phyloP scores from a whole-genome alignment of 2,888 invertebrate species.

The Drosophila flavopinicola region DNA sequence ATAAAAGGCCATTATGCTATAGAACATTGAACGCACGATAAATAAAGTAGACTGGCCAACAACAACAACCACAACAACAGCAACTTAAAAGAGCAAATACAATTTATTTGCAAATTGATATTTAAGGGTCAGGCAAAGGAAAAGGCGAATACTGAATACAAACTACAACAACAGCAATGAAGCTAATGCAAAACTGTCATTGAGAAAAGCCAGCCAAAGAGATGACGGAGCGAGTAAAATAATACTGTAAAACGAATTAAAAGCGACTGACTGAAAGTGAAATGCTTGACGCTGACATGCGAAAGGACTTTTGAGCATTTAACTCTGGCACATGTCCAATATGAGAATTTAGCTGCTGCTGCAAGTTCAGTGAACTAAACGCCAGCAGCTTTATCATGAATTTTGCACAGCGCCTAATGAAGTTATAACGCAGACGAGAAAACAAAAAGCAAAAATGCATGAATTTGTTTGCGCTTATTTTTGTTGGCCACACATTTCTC shows the following conservation, averaged over 20 bases:
- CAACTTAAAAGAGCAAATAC: slow-evolving; percentile 59
- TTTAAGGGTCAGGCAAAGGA: slow-evolving; percentile 69
- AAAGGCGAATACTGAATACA: slow-evolving; percentile 16
- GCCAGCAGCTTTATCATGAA: slow-evolving; percentile 14
- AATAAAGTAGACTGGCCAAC: slow-evolving; percentile 51
- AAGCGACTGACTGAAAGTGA: slow-evolving; percentile 17
- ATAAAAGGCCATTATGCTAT: slow-evolving; percentile 73
- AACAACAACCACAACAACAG: slow-evolving; percentile 21
- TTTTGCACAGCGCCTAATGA: slow-evolving; percentile 39
- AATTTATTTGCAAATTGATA: slow-evolving; percentile 80
- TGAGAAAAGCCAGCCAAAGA: slow-evolving; percentile 16
- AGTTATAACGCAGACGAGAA: slow-evolving; percentile 44
- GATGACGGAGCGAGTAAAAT: slow-evolving; percentile 15
- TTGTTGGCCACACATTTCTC: too few relatives aligned
- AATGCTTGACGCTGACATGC: slow-evolving; percentile 25
- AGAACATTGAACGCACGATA: slow-evolving; percentile 70
- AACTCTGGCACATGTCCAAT: slow-evolving; percentile 30
- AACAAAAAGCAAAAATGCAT: slow-evolving; percentile 11
- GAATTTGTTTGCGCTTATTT: slow-evolving; percentile 16
- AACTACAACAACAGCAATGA: slow-evolving; percentile 16
- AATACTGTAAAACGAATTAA: slow-evolving; percentile 22
- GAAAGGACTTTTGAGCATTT: slow-evolving; percentile 17
- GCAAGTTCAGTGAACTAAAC: slow-evolving; percentile 24
- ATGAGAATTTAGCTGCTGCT: background rate
- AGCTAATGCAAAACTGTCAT: slow-evolving; percentile 58